These are phyloP conservation scores for Polyergus mexicanus DNA, from an alignment of 1,140 invertebrate genomes.

Conservation along the genomic window DNA sequence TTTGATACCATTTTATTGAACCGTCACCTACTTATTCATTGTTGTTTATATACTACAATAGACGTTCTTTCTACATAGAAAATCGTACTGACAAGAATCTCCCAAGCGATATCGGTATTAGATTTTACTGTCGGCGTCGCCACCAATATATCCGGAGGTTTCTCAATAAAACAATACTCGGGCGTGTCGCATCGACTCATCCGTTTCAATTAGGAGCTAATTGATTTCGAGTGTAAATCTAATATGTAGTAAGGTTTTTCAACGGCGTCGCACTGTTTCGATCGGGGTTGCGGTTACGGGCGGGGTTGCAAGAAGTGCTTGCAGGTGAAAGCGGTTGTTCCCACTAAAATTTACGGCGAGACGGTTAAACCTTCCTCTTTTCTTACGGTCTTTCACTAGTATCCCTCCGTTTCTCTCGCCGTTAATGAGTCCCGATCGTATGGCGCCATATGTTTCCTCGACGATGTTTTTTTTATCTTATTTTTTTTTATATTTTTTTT, in stretches of 20 bases:
- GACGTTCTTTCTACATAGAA: background rate
- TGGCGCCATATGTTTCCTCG: constrained; percentile 70
- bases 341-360: constrained; percentile 77
- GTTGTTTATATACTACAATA: background rate
- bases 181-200: constrained; percentile 20
- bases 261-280: constrained; percentile 41
- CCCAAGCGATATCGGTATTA: background rate
- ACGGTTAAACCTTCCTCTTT: constrained; percentile 50
- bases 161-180: constrained; percentile 65
- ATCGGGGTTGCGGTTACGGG: constrained; percentile 67
- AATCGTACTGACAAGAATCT: background rate
- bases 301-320: constrained; percentile 34
- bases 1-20: background rate
- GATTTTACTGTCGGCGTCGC: background rate
- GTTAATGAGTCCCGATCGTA: constrained; percentile 77
- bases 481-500: too few species aligned
- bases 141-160: constrained; percentile 20
- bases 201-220: constrained; percentile 76
- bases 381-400: constrained; percentile 55
- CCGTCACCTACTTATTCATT: constrained; percentile 7
- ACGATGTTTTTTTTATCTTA: constrained; percentile 59
- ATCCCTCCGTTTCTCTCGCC: constrained; percentile 56
- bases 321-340: constrained; percentile 75
- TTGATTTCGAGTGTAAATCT: constrained; percentile 83
- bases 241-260: constrained; percentile 74